Conservation (phyloP, 2,888 invertebrate species). For the Helobdella robusta region DNA sequence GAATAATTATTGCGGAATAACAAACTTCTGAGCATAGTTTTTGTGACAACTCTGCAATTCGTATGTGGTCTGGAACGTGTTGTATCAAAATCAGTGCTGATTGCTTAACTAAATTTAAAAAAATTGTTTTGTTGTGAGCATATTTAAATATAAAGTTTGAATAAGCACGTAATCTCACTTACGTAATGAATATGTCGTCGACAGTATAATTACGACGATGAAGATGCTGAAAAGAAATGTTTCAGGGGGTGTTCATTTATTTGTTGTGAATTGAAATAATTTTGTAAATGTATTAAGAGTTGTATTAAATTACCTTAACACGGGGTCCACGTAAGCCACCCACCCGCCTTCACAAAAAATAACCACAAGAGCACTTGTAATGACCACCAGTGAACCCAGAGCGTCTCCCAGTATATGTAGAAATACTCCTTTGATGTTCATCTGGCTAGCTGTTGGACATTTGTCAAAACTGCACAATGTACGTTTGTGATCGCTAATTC, state of each 20-base stretch:
- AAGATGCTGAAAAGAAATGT: constrained; percentile 60
- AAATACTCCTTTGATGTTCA: constrained; percentile 99
- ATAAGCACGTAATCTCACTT: constrained; percentile 14
- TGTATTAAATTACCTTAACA: constrained; percentile 55
- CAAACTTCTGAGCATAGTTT: constrained; percentile 57
- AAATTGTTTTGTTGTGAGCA: neutral
- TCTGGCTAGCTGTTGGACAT: constrained; percentile 59
- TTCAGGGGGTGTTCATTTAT: too few species aligned
- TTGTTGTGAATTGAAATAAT: neutral
- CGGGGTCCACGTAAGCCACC: constrained; percentile 81
- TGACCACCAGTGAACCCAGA: constrained; percentile 82
- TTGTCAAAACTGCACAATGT: too few species aligned
- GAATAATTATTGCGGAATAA: neutral
- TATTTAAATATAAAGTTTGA: neutral
- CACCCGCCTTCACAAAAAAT: constrained; percentile 59
- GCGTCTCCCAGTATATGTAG: constrained; percentile 94
- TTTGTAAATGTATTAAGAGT: neutral
- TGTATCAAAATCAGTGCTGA: constrained; percentile 57
- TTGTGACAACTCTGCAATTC: constrained; percentile 71
- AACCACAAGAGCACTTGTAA: constrained; percentile 67
- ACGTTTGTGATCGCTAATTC: too few species aligned
- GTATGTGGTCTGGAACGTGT: constrained; percentile 95
- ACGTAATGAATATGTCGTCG: constrained; percentile 47
- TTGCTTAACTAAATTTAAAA: constrained; percentile 32
- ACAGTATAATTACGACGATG: constrained; percentile 53